phyloP scores from a whole-genome alignment of 2,888 invertebrate genomes.

The Cantharis rufa region DNA sequence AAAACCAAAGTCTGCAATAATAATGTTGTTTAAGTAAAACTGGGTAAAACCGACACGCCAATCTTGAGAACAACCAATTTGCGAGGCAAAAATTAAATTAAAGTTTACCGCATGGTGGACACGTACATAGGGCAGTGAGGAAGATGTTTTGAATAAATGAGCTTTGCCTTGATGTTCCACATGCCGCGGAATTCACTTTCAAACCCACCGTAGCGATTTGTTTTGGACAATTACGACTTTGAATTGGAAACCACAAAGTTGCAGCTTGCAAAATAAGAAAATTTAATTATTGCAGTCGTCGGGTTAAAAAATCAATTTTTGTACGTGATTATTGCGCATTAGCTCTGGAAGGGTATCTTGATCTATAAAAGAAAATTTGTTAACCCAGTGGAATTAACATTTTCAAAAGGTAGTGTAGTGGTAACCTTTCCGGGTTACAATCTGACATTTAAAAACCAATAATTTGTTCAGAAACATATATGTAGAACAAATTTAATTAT shows the following conservation, averaged over 20 bases:
- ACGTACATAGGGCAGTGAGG: neutral
- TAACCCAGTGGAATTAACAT: neutral
- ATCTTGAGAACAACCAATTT: neutral
- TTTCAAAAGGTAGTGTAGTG: neutral
- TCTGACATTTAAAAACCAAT: neutral
- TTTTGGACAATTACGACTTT: neutral
- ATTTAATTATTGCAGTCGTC: neutral
- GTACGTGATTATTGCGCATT: neutral
- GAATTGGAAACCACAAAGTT: neutral
- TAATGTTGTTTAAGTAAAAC: neutral
- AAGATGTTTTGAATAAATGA: neutral
- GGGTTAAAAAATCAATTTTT: neutral
- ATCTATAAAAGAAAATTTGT: neutral
- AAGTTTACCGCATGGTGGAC: neutral
- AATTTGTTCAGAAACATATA: neutral
- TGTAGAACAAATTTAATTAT: neutral
- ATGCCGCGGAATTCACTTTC: neutral
- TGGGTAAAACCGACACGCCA: neutral
- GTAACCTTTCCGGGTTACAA: neutral
- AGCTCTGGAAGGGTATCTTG: neutral
- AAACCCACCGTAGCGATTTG: neutral
- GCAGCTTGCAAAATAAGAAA: neutral
- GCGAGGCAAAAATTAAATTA: neutral
- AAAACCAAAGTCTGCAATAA: neutral
- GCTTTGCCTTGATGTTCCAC: neutral